Conservation (phyloP, 2,797 vertebrate species). For the Notoglanidium macrostoma region DNA sequence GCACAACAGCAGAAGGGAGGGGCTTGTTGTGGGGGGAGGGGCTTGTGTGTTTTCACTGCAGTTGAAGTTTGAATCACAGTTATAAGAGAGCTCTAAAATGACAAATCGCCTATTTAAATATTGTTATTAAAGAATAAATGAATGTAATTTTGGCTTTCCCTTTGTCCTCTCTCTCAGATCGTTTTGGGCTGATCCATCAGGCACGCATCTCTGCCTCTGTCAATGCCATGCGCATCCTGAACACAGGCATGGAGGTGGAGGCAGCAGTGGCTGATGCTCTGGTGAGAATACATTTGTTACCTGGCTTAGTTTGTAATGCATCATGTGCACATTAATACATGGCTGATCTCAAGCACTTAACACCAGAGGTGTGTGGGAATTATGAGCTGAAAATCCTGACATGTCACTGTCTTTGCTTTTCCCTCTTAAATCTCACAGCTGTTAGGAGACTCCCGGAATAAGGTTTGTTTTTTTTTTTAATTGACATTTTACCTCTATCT, state of each 20-base stretch:
- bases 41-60: neutral
- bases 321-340: neutral
- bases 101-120: neutral
- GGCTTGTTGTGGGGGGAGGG: neutral
- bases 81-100: neutral
- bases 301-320: neutral
- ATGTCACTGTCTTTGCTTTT: conserved; percentile 71
- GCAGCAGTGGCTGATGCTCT: conserved; percentile 91
- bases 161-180: conserved; percentile 59
- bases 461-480: conserved; percentile 75
- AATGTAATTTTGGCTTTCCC: neutral
- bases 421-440: conserved; percentile 83
- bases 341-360: neutral
- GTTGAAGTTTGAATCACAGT: neutral
- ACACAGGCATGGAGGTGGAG: conserved; percentile 91
- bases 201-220: conserved; percentile 88
- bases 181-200: conserved; percentile 82
- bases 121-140: neutral
- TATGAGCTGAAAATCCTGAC: conserved; percentile 19
- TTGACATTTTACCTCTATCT: neutral
- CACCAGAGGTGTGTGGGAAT: neutral
- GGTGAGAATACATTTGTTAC: conserved; percentile 68
- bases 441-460: conserved; percentile 95
- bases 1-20: no score
- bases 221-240: conserved; percentile 89